phyloP scores from a whole-genome alignment of 2,113 vertebrate species.

The Oryctolagus cuniculus region DNA sequence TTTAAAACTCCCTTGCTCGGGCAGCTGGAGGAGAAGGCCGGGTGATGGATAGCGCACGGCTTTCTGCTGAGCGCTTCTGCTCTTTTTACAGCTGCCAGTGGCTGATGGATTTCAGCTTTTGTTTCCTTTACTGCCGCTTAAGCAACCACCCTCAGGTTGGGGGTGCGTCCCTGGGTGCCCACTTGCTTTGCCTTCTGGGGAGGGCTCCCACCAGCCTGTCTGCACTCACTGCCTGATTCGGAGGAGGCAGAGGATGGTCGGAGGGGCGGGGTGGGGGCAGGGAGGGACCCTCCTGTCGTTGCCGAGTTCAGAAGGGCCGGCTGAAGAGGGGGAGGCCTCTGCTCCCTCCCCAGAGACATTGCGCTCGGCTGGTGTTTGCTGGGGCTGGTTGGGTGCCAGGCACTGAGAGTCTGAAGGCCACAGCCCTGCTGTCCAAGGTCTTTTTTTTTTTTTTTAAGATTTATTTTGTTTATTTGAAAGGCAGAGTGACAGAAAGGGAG shows the following conservation, averaged over 20 bases:
- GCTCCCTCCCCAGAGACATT: not conserved
- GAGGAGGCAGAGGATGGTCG: conserved; percentile 32
- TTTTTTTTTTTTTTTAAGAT: too few species aligned
- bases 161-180: conserved; percentile 71
- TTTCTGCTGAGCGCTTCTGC: conserved; percentile 81
- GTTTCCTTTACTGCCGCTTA: conserved; percentile 84
- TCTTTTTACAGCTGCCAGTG: conserved; percentile 82
- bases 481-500: too few species aligned
- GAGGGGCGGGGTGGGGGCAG: not conserved
- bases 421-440: not conserved
- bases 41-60: conserved; percentile 75
- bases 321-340: conserved; percentile 1
- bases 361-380: not conserved
- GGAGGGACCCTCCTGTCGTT: not conserved
- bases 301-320: conserved; percentile 50
- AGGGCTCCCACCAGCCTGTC: conserved; percentile 66
- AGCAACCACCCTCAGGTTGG: conserved; percentile 71
- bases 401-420: not conserved
- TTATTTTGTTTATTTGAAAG: too few species aligned
- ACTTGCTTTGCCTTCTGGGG: conserved; percentile 24
- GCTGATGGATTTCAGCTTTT: conserved; percentile 85
- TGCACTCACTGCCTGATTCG: conserved; percentile 45
- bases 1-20: conserved; percentile 74
- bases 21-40: conserved; percentile 70
- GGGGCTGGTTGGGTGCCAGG: not conserved